Base-by-base conservation (phyloP, 2,113 vertebrate species). In the Ictalurus punctatus region DNA sequence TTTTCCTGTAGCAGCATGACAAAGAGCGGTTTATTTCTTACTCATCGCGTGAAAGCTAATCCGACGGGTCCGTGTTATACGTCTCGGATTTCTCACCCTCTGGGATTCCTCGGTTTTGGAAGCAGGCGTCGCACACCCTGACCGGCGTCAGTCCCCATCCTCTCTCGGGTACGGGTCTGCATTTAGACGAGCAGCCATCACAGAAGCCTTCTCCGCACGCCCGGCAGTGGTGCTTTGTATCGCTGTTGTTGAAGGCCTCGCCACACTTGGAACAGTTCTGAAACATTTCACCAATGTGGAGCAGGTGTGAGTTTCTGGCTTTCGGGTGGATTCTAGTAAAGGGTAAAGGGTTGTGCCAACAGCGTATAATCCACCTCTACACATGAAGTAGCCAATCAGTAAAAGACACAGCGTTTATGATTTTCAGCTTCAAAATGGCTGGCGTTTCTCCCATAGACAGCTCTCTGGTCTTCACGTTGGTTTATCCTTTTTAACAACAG, bases 201-300 rank as follows among this genome's bases (percentile, higher is more conserved):
- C 98, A 99, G 95, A 99, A 99, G 63, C 98, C 98, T 88, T 99
- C 98, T 80, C 98, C 98, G 9, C 98, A 99, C 89, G 98, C 97
- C 79, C 98, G 97, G 90, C 98, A 99, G 94, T 99, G 98, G 89
- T 99, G 98, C 94, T 99, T 99, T 1, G 97, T 97, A 94, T 98
- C 97, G 0, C 98, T 99, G 61, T 97, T 96, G 94, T 98, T 97
- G 93, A 99, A 99, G 86, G 96, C 94, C 0, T 93, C 95, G 2
- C 93, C 95, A 89, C 98, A 99, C 92, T 97, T 98, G 90, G 95
- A 95, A 93, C 98, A 99, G 91, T 94, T 97, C 98, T 99, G 92
- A 19, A 76, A 67, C 34, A 25, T 52, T 86, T 52, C 25, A 63
- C 21, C 73, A 44, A 25, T 10, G 7, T 2, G 16, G 8, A 1